These are phyloP conservation scores for Lerema accius DNA, from an alignment of 1,140 invertebrate species.

Conservation along the genomic window DNA sequence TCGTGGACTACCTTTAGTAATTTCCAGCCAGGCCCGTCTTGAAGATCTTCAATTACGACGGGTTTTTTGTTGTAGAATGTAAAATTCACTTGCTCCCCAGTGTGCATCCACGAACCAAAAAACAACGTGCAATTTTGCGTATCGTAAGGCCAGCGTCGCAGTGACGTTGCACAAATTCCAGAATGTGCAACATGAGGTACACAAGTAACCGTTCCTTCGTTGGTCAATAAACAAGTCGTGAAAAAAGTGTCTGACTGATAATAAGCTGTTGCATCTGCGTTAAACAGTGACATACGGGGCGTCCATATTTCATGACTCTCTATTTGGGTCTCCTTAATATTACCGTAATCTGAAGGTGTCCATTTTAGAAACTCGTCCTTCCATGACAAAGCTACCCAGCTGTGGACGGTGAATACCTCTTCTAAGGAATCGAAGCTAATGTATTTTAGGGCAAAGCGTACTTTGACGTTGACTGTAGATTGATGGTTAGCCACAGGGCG, in stretches of 20 bases:
- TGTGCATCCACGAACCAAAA: constrained; percentile 84
- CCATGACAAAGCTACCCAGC: constrained; percentile 70
- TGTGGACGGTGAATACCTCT: constrained; percentile 71
- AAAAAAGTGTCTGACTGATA: constrained; percentile 63
- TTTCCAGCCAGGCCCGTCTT: constrained; percentile 70
- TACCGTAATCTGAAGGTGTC: constrained; percentile 63
- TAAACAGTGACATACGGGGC: constrained; percentile 66
- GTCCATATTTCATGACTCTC: constrained; percentile 71
- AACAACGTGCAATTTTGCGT: constrained; percentile 79
- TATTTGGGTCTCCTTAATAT: constrained; percentile 62
- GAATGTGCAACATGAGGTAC: constrained; percentile 77
- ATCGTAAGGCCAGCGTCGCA: constrained; percentile 83
- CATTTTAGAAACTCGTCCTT: constrained; percentile 69
- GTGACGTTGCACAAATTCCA: constrained; percentile 75
- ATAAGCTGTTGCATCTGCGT: constrained; percentile 58
- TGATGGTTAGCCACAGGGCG: constrained; percentile 69
- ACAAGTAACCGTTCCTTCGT: constrained; percentile 74
- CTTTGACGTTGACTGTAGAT: constrained; percentile 57
- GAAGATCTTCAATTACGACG: constrained; percentile 58
- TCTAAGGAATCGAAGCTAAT: constrained; percentile 66
- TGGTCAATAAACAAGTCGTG: constrained; percentile 68
- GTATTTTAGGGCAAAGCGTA: constrained; percentile 70
- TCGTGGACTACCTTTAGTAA: constrained; percentile 54
- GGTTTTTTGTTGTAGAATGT: constrained; percentile 62
- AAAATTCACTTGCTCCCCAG: constrained; percentile 84